phyloP scores from a whole-genome alignment of 92 coral and sea anemone species.

The Umimayanthus kanabou region DNA sequence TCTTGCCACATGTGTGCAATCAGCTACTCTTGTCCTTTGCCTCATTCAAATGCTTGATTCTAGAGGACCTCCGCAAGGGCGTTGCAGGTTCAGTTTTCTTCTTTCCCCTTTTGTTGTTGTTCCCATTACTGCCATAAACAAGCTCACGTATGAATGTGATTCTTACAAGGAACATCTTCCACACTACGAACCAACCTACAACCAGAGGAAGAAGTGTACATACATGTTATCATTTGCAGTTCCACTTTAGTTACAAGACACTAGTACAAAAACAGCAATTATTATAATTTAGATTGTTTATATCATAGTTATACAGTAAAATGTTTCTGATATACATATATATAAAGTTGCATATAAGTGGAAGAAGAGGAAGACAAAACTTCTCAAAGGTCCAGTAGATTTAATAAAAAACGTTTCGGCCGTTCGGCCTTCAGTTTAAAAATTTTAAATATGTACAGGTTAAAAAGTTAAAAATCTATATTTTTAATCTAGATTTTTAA shows the following conservation, averaged over 20 bases:
- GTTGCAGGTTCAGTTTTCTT: slow-evolving; percentile 58
- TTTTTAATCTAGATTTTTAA: too few species aligned
- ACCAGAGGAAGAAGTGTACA: neutral
- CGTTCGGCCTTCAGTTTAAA: too few species aligned
- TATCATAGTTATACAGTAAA: too few species aligned
- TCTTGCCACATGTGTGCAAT: neutral
- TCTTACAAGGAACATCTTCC: slow-evolving; percentile 96
- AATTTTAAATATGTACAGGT: too few species aligned
- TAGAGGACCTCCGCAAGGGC: slow-evolving; percentile 84
- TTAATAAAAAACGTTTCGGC: too few species aligned
- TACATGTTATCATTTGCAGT: too few species aligned
- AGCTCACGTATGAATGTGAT: slow-evolving; percentile 94
- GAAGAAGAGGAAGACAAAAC: too few species aligned
- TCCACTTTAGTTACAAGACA: neutral
- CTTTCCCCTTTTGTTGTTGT: slow-evolving; percentile 60
- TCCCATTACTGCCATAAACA: slow-evolving; percentile 83
- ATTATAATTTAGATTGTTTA: too few species aligned
- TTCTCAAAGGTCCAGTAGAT: too few species aligned
- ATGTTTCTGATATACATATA: too few species aligned
- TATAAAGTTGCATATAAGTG: too few species aligned
- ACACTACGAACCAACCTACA: slow-evolving; percentile 89
- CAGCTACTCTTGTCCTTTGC: slow-evolving; percentile 45
- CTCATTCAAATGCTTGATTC: slow-evolving; percentile 63
- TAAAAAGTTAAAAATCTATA: too few species aligned
- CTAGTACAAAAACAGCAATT: neutral